phyloP scores from a whole-genome alignment of 2,113 vertebrate species.

The Phoenicopterus ruber region DNA sequence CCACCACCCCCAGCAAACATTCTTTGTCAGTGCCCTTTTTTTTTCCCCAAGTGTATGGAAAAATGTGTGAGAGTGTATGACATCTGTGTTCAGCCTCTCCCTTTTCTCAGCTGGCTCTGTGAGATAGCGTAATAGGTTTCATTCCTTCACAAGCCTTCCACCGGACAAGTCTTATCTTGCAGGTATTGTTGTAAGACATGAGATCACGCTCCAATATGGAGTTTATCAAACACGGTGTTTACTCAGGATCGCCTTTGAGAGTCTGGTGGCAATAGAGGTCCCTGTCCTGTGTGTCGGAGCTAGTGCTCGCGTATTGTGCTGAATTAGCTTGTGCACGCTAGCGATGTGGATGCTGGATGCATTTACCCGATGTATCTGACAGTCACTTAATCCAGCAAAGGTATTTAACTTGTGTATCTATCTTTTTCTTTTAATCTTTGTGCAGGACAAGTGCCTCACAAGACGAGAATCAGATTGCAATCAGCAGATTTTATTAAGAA shows the following conservation, averaged over 20 bases:
- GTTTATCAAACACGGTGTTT: constrained; percentile 43
- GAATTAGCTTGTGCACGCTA: not conserved
- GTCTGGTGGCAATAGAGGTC: not conserved
- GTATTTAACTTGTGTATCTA: not conserved
- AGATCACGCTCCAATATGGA: not conserved
- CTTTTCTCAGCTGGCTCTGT: constrained; percentile 5
- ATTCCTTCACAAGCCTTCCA: not conserved
- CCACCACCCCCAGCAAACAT: not conserved
- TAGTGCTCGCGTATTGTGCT: rapidly evolving
- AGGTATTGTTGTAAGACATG: constrained; percentile 11
- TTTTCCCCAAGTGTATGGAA: not conserved
- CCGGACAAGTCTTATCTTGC: constrained; percentile 29
- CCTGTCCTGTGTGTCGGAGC: not conserved
- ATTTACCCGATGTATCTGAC: not conserved
- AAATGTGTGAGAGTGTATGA: not conserved
- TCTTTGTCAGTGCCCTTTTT: not conserved
- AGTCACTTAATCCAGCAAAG: not conserved
- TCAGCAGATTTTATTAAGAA: not conserved
- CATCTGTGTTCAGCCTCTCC: constrained; percentile 11
- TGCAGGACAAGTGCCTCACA: not conserved
- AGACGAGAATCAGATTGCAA: not conserved
- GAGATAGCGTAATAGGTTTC: not conserved
- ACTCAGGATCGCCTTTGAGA: constrained; percentile 34
- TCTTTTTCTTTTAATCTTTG: too few relatives aligned
- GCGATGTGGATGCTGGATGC: too few relatives aligned